These are phyloP conservation scores for Melieria crassipennis DNA, from an alignment of 2,888 invertebrate species.

Conservation along the genomic window DNA sequence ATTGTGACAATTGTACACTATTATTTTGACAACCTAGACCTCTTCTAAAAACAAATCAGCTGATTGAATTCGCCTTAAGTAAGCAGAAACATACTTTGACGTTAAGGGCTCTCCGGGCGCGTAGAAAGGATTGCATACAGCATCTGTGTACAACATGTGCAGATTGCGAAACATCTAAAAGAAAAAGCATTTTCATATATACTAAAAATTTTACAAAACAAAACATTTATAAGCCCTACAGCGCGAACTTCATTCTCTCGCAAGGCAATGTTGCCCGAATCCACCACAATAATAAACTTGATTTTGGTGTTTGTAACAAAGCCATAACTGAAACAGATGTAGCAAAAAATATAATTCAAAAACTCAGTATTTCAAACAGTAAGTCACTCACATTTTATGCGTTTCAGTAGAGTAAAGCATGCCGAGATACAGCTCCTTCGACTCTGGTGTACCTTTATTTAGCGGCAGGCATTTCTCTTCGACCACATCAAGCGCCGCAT, in stretches of 20 bases:
- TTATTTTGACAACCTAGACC: no score
- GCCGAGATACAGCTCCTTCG: slow-evolving; percentile 90
- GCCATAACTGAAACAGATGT: slow-evolving; percentile 76
- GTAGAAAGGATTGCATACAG: slow-evolving; percentile 97
- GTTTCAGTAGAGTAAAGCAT: slow-evolving; percentile 93
- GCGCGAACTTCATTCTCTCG: slow-evolving; percentile 94
- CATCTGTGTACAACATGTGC: slow-evolving; percentile 92
- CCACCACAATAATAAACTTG: slow-evolving; percentile 92
- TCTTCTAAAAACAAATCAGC: neutral
- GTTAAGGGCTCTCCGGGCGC: slow-evolving; percentile 89
- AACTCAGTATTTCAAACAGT: neutral
- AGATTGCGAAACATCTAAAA: slow-evolving; percentile 85
- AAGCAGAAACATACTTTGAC: slow-evolving; percentile 76
- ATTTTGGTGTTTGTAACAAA: slow-evolving; percentile 98
- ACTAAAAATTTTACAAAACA: slow-evolving; percentile 4
- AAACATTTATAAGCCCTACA: slow-evolving; percentile 65
- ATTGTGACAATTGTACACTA: no score
- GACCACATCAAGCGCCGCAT: slow-evolving; percentile 73
- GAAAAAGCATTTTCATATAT: neutral
- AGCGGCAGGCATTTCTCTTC: slow-evolving; percentile 67
- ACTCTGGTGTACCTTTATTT: slow-evolving; percentile 76
- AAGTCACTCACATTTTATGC: slow-evolving; percentile 84
- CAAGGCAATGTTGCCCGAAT: slow-evolving; percentile 86
- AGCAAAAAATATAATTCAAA: neutral
- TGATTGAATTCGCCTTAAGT: neutral